A percentile compares a stretch with the other conserved stretches of the same genome.
These are phyloP conservation scores for Salticus scenicus DNA, from an alignment of 2,888 invertebrate species.

Conservation along the genomic window DNA sequence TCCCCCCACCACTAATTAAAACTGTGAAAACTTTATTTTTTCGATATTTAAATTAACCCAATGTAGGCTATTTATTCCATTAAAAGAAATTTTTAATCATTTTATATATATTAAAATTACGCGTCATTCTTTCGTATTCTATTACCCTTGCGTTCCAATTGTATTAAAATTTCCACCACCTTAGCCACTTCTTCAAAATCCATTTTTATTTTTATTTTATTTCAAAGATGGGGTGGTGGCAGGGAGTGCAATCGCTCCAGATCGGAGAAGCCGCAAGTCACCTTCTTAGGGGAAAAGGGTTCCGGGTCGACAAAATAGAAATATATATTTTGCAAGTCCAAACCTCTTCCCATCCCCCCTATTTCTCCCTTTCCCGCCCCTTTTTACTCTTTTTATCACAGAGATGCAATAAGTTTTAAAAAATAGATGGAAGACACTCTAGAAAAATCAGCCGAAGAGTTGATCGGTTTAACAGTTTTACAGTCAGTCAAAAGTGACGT, in stretches of 20 bases:
- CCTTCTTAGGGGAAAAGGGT: conserved; percentile 49
- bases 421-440: conserved; percentile 39
- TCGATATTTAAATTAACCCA: too few species aligned
- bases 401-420: conserved; percentile 1
- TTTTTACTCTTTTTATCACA: not conserved
- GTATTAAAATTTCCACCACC: conserved; percentile 7
- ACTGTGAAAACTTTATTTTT: too few species aligned
- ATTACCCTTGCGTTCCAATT: not conserved
- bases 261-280: conserved; percentile 48
- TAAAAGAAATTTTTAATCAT: too few species aligned
- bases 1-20: too few species aligned
- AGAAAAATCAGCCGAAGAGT: conserved; percentile 62
- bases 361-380: not conserved
- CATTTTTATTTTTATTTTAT: conserved; percentile 25
- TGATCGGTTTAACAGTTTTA: conserved; percentile 67
- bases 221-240: too few species aligned
- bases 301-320: conserved; percentile 21
- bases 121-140: too few species aligned
- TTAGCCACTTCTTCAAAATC: not conserved
- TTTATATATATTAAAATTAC: too few species aligned
- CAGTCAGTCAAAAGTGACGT: conserved; percentile 65
- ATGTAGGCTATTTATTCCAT: too few species aligned
- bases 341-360: not conserved
- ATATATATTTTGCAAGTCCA: conserved; percentile 24
- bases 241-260: conserved; percentile 34